Base-by-base conservation (phyloP, 2,888 invertebrate species). In the Drosophila greeni region DNA sequence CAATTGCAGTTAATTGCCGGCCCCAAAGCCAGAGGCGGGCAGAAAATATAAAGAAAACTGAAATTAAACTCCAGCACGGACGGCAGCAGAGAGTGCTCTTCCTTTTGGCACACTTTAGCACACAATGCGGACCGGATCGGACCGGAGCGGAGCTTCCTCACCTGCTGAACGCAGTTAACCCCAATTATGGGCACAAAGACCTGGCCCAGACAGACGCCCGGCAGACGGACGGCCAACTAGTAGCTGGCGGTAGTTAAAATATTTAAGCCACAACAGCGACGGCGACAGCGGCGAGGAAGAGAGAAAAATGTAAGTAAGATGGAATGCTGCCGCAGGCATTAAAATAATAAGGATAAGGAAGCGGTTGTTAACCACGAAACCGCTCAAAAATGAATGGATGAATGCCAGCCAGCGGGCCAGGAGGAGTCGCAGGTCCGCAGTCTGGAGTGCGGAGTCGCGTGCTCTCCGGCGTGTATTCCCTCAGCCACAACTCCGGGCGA, bases 301-400 rank as follows among this genome's bases (percentile, higher is more conserved):
- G 49, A 57, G 48, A 70, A 69, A 72, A 74, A 75, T 62, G 79
- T 75, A 84, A 84, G 76, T 75, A 80, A 82, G 84, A 82, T 84
- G 82, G 82, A 82, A 84, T 73, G 77, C 72, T 75, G 84, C 86
- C 84, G 82, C 78, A 75, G 77, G 84, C 84, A 80, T 82, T 76
- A 82, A 85, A 85, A 85, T 85, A 85, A 85, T 85, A 85, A 85
- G 85, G 78, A 85, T 77, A 85, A 81, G 85, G 84, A 83, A 83
- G 78, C 82, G 81, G 76, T 82, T 82, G 81, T 82, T 82, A 84
- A 84, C 82, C 77, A 82, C 82, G 83, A 75, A 82, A 80, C 76
- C 72, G 81, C 74, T 82, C 82, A 79, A 75, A 67, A 84, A 57
- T 62, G 62, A 69, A 62, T 55, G 54, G 72, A 81, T 81, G 76